Percentiles rank a stretch among this genome's conserved stretches.
These are phyloP conservation scores for Mugil cephalus DNA, from an alignment of 2,113 vertebrate species.

Conservation along the genomic window DNA sequence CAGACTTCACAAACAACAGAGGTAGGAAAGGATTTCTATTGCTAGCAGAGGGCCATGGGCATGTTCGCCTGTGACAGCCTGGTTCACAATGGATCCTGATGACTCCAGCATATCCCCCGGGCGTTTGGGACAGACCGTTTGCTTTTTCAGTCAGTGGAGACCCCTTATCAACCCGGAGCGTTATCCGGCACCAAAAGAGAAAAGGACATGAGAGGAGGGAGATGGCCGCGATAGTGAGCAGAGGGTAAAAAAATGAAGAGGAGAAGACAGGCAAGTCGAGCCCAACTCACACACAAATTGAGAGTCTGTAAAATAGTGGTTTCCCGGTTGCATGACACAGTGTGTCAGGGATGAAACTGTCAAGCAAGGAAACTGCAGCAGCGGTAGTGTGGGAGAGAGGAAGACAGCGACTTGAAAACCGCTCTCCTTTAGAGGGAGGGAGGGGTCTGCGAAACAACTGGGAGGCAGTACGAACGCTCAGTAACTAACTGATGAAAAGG, in stretches of 20 bases:
- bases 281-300: slow-evolving; percentile 49
- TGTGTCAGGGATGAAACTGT: slow-evolving; percentile 76
- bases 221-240: slow-evolving; percentile 13
- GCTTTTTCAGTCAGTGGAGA: slow-evolving; percentile 58
- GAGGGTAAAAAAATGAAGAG: neutral
- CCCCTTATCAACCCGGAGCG: slow-evolving; percentile 36
- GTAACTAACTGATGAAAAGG: slow-evolving; percentile 73
- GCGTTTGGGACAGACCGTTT: slow-evolving; percentile 30
- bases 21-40: slow-evolving; percentile 49
- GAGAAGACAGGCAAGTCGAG: slow-evolving; percentile 32
- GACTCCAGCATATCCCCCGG: slow-evolving; percentile 71
- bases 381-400: slow-evolving; percentile 62
- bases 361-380: slow-evolving; percentile 69
- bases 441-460: slow-evolving; percentile 46
- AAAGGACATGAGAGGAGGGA: slow-evolving; percentile 20
- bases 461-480: slow-evolving; percentile 61
- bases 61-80: slow-evolving; percentile 32
- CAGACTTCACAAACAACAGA: slow-evolving; percentile 67
- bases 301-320: slow-evolving; percentile 62
- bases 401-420: slow-evolving; percentile 69
- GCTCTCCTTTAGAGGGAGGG: slow-evolving; percentile 45
- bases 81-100: slow-evolving; percentile 64
- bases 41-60: slow-evolving; percentile 33
- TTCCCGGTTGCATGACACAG: slow-evolving; percentile 62
- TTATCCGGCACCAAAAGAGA: slow-evolving; percentile 57